These are phyloP conservation scores for Amphibalanus amphitrite DNA, from an alignment of 1,140 invertebrate genomes.

Conservation along the genomic window DNA sequence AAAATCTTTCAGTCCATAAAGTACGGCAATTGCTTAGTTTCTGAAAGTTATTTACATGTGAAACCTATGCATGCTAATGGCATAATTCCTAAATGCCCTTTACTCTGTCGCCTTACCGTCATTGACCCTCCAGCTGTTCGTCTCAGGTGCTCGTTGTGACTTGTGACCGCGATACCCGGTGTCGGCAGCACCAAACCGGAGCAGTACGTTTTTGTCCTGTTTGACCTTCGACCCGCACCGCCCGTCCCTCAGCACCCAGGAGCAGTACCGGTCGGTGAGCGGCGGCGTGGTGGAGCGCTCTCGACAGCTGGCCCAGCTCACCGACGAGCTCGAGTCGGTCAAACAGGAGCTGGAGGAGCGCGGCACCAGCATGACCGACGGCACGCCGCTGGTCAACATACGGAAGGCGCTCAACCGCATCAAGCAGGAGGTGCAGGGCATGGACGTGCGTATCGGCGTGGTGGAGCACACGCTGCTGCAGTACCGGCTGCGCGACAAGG, in stretches of 20 bases:
- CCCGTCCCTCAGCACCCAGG: slow-evolving; percentile 26
- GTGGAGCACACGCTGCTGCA: slow-evolving; percentile 55
- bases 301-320: slow-evolving; percentile 52
- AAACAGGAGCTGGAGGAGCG: slow-evolving; percentile 86
- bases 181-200: background rate
- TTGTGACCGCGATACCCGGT: background rate
- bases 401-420: slow-evolving; percentile 70
- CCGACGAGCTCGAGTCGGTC: slow-evolving; percentile 66
- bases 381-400: slow-evolving; percentile 68
- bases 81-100: too few species aligned
- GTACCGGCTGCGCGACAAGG: slow-evolving; percentile 34
- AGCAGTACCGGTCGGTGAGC: slow-evolving; percentile 48
- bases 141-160: background rate
- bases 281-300: slow-evolving; percentile 56
- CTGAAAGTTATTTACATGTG: too few species aligned
- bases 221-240: background rate
- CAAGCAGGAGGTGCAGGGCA: slow-evolving; percentile 68
- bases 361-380: slow-evolving; percentile 80
- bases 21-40: background rate
- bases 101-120: too few species aligned
- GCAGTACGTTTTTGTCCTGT: background rate
- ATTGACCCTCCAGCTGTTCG: background rate
- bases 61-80: too few species aligned
- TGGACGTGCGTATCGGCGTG: slow-evolving; percentile 79
- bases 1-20: background rate